Conservation (phyloP, 2,888 invertebrate genomes). For the Adineta ricciae region DNA sequence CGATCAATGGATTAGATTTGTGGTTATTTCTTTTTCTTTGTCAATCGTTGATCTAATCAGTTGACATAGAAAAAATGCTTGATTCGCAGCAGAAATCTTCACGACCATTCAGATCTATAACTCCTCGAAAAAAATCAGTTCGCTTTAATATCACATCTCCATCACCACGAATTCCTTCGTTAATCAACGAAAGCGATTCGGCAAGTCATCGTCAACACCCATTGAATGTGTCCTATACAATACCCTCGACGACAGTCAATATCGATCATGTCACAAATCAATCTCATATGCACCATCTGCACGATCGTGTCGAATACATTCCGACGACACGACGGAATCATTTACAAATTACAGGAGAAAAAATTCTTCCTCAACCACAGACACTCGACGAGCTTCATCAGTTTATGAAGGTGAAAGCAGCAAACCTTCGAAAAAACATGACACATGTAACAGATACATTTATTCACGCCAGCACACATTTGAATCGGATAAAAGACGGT, state of each 20-base stretch:
- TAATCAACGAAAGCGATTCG: neutral
- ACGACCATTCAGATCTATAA: neutral
- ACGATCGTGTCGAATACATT: conserved; percentile 7
- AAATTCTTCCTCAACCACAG: neutral
- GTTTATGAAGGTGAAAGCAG: conserved; percentile 4
- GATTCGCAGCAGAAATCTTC: neutral
- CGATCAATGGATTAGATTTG: neutral
- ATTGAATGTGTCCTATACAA: neutral
- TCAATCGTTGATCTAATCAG: neutral
- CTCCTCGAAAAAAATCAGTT: conserved; percentile 14
- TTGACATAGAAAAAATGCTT: neutral
- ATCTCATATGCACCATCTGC: conserved; percentile 8
- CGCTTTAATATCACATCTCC: neutral
- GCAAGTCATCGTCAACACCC: neutral
- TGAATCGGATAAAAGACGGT: neutral
- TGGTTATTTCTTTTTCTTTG: neutral
- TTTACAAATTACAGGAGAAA: neutral
- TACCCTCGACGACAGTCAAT: neutral
- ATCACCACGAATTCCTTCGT: neutral
- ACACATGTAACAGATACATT: neutral
- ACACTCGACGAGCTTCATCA: conserved; percentile 6
- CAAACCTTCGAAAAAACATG: neutral
- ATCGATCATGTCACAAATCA: conserved; percentile 18
- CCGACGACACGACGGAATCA: neutral
- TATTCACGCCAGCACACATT: conserved; percentile 8